phyloP scores from a whole-genome alignment of 1,140 invertebrate species.

The Dreissena rostriformis region DNA sequence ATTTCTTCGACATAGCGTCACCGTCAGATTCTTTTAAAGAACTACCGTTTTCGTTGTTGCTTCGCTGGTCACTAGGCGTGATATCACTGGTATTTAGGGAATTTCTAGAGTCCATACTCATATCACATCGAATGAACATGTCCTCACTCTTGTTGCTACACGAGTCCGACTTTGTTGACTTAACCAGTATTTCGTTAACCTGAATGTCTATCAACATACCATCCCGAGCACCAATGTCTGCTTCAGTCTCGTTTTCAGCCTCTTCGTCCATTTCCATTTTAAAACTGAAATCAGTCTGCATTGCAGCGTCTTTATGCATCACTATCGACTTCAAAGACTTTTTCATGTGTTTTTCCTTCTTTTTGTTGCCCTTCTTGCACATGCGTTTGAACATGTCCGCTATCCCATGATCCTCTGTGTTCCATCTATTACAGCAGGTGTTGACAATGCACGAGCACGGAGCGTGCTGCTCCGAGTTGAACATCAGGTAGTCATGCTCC shows the following conservation, averaged over 20 bases:
- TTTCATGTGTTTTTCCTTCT: slow-evolving; percentile 37
- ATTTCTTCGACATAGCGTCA: slow-evolving; percentile 55
- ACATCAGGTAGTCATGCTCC: slow-evolving; percentile 24
- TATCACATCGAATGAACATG: slow-evolving; percentile 17
- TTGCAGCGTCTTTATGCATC: slow-evolving; percentile 7
- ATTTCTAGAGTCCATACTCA: slow-evolving; percentile 31
- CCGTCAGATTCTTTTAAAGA: slow-evolving; percentile 51
- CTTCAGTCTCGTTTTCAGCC: background rate
- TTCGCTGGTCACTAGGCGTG: slow-evolving; percentile 45
- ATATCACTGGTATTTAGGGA: slow-evolving; percentile 40
- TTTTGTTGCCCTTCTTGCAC: slow-evolving; percentile 29
- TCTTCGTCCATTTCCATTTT: slow-evolving; percentile 50
- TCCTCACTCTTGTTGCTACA: slow-evolving; percentile 54
- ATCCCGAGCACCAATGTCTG: background rate
- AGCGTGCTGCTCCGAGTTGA: background rate
- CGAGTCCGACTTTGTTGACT: background rate
- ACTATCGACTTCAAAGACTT: background rate
- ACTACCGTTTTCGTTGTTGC: slow-evolving; percentile 50
- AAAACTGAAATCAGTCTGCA: slow-evolving; percentile 17
- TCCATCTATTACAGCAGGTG: slow-evolving; percentile 13
- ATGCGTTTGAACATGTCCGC: slow-evolving; percentile 3
- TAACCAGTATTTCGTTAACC: background rate
- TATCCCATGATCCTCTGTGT: slow-evolving; percentile 36
- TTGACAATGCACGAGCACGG: slow-evolving; percentile 3
- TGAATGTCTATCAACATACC: background rate